phyloP scores from a whole-genome alignment of 64 coral and sea anemone genomes.

The Dendronephthya gigantea region DNA sequence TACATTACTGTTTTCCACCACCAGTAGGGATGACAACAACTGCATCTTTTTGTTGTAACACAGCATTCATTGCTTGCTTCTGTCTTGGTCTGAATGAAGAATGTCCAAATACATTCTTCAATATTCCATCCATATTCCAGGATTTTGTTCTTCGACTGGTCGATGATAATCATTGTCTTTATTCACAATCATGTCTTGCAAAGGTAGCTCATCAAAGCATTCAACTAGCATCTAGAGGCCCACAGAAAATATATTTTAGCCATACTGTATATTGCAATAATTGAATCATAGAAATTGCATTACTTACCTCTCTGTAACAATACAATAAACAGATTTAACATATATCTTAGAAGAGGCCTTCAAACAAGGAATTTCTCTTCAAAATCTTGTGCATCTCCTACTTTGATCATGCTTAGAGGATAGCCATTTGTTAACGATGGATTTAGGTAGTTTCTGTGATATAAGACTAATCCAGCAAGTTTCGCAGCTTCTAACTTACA shows the following conservation, averaged over 20 bases:
- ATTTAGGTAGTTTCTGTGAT: background rate
- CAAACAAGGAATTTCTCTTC: constrained; percentile 6
- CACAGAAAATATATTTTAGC: background rate
- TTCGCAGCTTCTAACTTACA: background rate
- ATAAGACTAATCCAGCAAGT: background rate
- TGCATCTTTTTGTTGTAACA: constrained; percentile 8
- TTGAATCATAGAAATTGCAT: too few species aligned
- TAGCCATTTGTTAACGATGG: background rate
- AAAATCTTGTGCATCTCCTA: constrained; percentile 11
- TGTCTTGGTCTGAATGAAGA: constrained; percentile 8
- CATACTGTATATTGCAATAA: background rate
- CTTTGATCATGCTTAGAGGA: background rate
- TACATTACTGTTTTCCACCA: constrained; percentile 35
- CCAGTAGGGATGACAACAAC: constrained; percentile 37
- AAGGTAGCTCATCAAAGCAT: background rate
- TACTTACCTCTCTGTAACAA: constrained; percentile 26
- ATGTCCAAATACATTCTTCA: constrained; percentile 19
- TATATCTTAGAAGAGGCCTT: background rate
- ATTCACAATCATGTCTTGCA: background rate
- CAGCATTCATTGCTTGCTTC: constrained; percentile 4
- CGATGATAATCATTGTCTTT: background rate
- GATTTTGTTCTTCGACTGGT: too few species aligned
- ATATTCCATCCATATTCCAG: background rate
- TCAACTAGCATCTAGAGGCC: background rate
- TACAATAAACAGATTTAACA: constrained; percentile 1